These are phyloP conservation scores for Scomberomorus guttatus DNA, from an alignment of 2,797 vertebrate genomes.

Conservation along the genomic window DNA sequence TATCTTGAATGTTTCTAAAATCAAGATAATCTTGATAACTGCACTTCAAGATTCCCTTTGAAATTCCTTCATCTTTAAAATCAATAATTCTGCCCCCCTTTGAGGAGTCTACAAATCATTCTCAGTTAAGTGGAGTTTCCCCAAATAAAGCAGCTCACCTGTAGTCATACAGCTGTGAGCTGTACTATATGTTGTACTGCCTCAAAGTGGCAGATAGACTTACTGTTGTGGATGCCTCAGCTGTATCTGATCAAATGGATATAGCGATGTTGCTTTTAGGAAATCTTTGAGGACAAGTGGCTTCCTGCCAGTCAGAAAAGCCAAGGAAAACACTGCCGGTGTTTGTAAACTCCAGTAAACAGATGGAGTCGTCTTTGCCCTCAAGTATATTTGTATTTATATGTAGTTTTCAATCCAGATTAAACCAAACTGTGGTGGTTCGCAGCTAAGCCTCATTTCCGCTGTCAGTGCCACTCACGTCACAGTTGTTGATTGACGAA, in stretches of 20 bases:
- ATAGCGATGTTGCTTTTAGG: slow-evolving; percentile 54
- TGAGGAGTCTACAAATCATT: not conserved
- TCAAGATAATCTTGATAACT: not conserved
- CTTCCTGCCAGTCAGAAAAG: slow-evolving; percentile 51
- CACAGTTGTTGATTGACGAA: slow-evolving; percentile 26
- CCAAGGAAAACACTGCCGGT: slow-evolving; percentile 57
- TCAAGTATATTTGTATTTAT: slow-evolving; percentile 58
- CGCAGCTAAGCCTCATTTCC: slow-evolving; percentile 48
- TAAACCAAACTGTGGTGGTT: slow-evolving; percentile 46
- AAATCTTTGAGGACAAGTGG: slow-evolving; percentile 58
- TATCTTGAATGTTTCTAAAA: not conserved
- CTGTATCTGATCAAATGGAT: slow-evolving; percentile 73
- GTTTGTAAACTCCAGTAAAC: slow-evolving; percentile 75
- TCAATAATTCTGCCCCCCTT: not conserved
- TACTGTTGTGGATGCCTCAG: slow-evolving; percentile 60
- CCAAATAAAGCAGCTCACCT: not conserved
- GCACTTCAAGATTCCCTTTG: not conserved
- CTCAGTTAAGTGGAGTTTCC: not conserved
- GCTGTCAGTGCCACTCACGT: slow-evolving; percentile 21
- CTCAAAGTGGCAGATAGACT: slow-evolving; percentile 27
- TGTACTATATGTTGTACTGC: slow-evolving; percentile 9
- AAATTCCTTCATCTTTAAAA: not conserved
- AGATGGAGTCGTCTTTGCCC: slow-evolving; percentile 37
- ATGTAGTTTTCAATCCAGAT: slow-evolving; percentile 51
- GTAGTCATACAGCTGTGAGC: slow-evolving; percentile 9